Base-by-base conservation (phyloP, 1,140 invertebrate species). In the Calliopsis andreniformis region DNA sequence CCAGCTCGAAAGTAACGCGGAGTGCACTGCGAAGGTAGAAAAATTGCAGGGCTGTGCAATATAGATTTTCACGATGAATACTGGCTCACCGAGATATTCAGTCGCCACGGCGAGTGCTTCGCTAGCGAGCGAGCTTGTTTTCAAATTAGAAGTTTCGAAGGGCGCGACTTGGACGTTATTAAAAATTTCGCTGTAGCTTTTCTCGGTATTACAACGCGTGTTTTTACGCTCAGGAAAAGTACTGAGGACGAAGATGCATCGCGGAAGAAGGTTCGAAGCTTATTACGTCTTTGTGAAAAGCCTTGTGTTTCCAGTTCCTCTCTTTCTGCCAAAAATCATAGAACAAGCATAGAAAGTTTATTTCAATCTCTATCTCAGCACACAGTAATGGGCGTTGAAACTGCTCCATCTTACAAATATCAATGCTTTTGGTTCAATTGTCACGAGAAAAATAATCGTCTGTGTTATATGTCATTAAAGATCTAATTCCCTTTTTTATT, bases 31-130 rank as follows among this genome's bases (percentile, higher is more conserved):
- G 43, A 67, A 67, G 71, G 71, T 55, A 58, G 63, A 75, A 75
- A 75, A 75, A 75, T 75, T 67, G 71, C 71, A 35, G 63, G 28
- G 28, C 71, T 58, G 71, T 67, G 71, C 71, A 75, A 66, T 75
- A 75, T 75, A 75, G 71, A 75, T 75, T 75, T 75, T 75, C 71
- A 51, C 71, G 63, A 75, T 75, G 71, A 75, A 75, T 75, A 45
- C 71, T 39, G 18, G 18, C 28, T 28, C 49, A 16, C 51, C 39
- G 62, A 67, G 71, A 75, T 75, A 32, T 67, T 75, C 63, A 75
- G 62, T 56, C 63, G 71, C 42, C 51, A 8, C 67, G n/a, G 55
- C 49, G 71, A 67, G 45, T 25, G 71, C 42, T 20, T 30, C 23
- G 32, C 35, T 39, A 39, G 20, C 5, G 58, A 43, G 25, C 61